Evolutionary conservation across 2,797 vertebrate genomes (phyloP).

Genomic region (Pangasius sanitwongsei): DNA sequence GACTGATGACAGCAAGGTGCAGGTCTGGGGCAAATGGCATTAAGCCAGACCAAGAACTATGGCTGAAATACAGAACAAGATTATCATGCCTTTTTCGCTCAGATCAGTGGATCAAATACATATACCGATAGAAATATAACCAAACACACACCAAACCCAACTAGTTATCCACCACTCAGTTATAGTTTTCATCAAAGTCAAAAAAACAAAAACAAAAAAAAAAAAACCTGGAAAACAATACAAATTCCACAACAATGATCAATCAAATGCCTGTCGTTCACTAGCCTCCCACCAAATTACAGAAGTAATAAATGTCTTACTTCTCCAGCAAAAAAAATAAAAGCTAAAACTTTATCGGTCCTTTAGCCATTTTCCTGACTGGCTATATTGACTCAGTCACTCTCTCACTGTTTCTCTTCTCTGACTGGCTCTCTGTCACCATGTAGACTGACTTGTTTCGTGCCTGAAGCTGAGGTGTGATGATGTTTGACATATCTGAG

Average conservation of each 20-base stretch:
- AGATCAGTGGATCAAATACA: neutral
- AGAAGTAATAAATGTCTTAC: neutral
- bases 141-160: neutral
- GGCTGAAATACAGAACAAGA: neutral
- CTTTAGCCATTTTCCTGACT: neutral
- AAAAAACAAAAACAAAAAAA: neutral
- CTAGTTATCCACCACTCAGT: neutral
- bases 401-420: neutral
- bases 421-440: neutral
- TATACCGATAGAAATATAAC: neutral
- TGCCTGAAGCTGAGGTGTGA: neutral
- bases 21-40: neutral
- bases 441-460: neutral
- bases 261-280: neutral
- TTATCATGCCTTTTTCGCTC: neutral
- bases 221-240: neutral
- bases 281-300: neutral
- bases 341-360: neutral
- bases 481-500: neutral
- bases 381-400: no score
- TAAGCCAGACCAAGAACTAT: neutral
- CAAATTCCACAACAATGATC: neutral
- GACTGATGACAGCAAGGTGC: neutral
- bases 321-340: neutral
- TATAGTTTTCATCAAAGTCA: neutral